A percentile compares a stretch with the other conserved stretches of the same genome.
phyloP scores from a whole-genome alignment of 2,888 invertebrate species.

The Polydrusus tereticollis region DNA sequence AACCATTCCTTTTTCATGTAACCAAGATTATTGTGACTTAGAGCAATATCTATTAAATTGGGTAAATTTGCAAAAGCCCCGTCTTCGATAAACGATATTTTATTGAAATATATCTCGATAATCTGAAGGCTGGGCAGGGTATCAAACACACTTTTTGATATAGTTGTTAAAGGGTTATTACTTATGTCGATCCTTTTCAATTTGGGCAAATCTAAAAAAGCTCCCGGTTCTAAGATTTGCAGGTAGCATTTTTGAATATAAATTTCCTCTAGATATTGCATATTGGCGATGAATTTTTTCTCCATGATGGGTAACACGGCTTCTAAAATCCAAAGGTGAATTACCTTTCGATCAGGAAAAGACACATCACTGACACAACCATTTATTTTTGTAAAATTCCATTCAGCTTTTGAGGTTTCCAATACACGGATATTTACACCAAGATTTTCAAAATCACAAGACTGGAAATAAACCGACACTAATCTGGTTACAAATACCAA shows the following conservation, averaged over 20 bases:
- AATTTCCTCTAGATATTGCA: neutral
- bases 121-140: neutral
- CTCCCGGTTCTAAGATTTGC: neutral
- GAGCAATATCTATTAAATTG: neutral
- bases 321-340: neutral
- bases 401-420: neutral
- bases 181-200: neutral
- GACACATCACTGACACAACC: neutral
- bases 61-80: constrained; percentile 17
- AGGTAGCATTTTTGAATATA: neutral
- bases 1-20: neutral
- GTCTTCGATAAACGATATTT: neutral
- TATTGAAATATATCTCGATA: neutral
- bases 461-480: neutral
- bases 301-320: neutral
- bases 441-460: neutral
- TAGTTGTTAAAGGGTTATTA: neutral
- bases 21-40: neutral
- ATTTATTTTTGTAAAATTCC: neutral
- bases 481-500: neutral
- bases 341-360: neutral
- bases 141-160: neutral
- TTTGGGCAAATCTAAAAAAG: neutral
- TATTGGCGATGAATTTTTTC: neutral
- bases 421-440: no score